Percentiles rank a stretch among this genome's conserved stretches.
Conservation (phyloP, 2,113 vertebrate species). For the Okapia johnstoni region DNA sequence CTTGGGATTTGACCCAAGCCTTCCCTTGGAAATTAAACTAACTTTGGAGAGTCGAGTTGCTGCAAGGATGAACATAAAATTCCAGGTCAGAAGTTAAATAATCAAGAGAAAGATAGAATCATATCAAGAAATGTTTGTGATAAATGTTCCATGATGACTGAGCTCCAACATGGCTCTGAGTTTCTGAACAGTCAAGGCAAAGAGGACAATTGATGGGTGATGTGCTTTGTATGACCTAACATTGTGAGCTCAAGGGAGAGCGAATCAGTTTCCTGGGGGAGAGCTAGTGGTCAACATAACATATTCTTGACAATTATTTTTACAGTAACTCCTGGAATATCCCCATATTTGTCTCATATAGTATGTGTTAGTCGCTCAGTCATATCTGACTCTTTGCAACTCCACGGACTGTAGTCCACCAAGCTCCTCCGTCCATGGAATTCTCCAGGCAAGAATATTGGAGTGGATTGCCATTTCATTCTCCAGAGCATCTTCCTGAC, state of each 20-base stretch:
- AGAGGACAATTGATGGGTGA: background rate
- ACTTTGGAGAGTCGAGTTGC: background rate
- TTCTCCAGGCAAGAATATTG: background rate
- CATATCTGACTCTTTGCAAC: background rate
- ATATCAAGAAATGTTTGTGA: background rate
- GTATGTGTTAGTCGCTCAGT: background rate
- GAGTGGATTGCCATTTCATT: background rate
- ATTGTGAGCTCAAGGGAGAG: background rate
- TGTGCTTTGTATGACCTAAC: background rate
- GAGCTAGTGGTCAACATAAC: background rate
- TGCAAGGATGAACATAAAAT: background rate
- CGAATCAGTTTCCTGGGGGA: background rate
- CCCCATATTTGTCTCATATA: background rate
- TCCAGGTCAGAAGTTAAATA: background rate
- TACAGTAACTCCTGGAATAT: background rate
- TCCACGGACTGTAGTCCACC: background rate
- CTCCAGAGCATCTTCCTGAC: background rate
- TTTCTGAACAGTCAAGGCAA: background rate
- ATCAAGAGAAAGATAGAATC: background rate
- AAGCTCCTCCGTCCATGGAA: background rate
- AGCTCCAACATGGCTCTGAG: background rate
- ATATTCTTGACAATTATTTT: background rate
- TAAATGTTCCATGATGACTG: background rate
- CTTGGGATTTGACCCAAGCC: background rate
- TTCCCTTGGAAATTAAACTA: background rate